Evolutionary conservation across 1,140 invertebrate genomes (phyloP), one percentile per base, ranked within the genome.

Genomic region (Batillaria attramentaria): DNA sequence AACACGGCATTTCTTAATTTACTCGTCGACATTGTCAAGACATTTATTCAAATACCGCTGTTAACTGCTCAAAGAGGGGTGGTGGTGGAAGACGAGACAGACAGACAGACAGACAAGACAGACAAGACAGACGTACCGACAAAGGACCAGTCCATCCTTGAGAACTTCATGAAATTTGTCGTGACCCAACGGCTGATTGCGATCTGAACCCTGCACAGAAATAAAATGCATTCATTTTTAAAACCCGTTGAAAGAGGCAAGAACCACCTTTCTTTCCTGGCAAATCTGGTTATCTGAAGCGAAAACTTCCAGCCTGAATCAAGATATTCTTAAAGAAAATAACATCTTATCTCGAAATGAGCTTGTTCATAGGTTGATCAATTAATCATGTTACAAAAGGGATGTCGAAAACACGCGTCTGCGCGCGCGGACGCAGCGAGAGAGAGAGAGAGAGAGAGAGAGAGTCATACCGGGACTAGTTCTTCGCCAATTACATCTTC

Each of bases 81-180:
- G 13, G 46, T 50, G n/a, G n/a, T n/a, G 3, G 54, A 41, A 50
- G 43, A 72, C 70, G 35, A 13, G 18, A 37, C 50, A 10, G 2
- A 73, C 8, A 18, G 20, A 50, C 62, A 28, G n/a, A 66, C 6
- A 8, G n/a, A n/a, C n/a, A n/a, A n/a, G n/a, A n/a, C n/a, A n/a
- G n/a, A n/a, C 39, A 0, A 3, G 13, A 46, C 31, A 31, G 66
- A 84, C 86, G 85, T 85, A 91, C 91, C 94, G 93, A 93, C 96
- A 97, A 73, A 97, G 93, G 83, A 97, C 93, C 80, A 94, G 93
- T 24, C 97, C 97, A 92, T 98, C 96, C 84, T 94, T 95, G 0
- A 99, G 93, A 54, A 60, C 70, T 28, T 54, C 50, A 50, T 85
- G 80, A 28, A 87, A 85, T 10, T 69, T 70, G 37, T 80, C 65